These are phyloP conservation scores for Leptinotarsa lineolata DNA, from an alignment of 1,140 invertebrate species.

Conservation along the genomic window DNA sequence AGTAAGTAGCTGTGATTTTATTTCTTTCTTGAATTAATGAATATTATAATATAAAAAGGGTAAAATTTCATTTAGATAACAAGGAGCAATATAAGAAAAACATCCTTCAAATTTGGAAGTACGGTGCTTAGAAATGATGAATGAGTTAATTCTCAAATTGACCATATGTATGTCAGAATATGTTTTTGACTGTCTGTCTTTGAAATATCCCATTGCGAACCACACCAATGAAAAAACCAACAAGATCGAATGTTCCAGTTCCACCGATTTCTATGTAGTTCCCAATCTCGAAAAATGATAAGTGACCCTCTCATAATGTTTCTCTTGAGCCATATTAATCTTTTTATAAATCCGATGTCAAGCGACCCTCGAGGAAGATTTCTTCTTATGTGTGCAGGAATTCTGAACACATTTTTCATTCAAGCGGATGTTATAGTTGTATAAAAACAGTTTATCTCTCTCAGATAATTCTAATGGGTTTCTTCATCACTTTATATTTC, in stretches of 20 bases:
- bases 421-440: background rate
- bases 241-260: background rate
- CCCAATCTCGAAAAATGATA: conserved; percentile 15
- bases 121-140: too few relatives aligned
- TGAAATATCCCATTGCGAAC: too few relatives aligned
- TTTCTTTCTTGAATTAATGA: too few relatives aligned
- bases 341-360: conserved; percentile 14
- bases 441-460: background rate
- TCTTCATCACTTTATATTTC: background rate
- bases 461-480: background rate
- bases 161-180: too few relatives aligned
- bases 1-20: too few relatives aligned
- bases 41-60: too few relatives aligned
- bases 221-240: too few relatives aligned
- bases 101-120: too few relatives aligned
- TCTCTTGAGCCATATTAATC: conserved; percentile 14
- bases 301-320: background rate
- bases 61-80: too few relatives aligned
- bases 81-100: too few relatives aligned
- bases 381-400: background rate
- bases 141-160: too few relatives aligned
- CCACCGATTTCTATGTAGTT: background rate
- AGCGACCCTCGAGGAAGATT: background rate
- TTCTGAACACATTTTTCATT: conserved; percentile 2
- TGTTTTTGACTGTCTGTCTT: too few relatives aligned